Conservation (phyloP, 1,140 invertebrate species). For the Holotrichia oblita region DNA sequence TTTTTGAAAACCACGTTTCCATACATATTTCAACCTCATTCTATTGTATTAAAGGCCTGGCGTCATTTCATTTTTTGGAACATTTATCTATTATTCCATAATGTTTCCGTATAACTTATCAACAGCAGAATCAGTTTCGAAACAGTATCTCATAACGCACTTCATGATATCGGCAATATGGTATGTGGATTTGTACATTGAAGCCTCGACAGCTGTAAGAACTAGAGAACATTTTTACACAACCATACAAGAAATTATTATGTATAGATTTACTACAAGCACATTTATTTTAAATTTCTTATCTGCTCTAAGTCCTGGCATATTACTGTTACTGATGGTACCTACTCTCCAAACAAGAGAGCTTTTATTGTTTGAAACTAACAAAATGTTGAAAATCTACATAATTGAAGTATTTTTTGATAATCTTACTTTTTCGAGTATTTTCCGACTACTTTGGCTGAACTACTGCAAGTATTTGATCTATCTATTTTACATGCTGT, state of each 20-base stretch:
- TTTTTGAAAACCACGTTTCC: conserved; percentile 29
- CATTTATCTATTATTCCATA: background rate
- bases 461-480: conserved; percentile 23
- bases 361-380: background rate
- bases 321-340: background rate
- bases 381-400: conserved; percentile 29
- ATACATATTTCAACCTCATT: conserved; percentile 24
- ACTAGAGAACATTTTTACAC: conserved; percentile 14
- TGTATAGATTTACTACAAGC: background rate
- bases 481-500: background rate
- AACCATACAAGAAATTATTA: conserved; percentile 15
- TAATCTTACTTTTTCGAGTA: background rate
- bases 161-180: background rate
- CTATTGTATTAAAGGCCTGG: conserved; percentile 14
- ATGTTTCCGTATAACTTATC: background rate
- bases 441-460: background rate
- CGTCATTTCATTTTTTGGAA: background rate
- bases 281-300: conserved; percentile 28
- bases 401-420: conserved; percentile 26
- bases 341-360: background rate
- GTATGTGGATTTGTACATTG: conserved; percentile 26
- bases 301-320: background rate
- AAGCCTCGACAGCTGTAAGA: background rate
- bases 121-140: background rate
- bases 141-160: background rate